These are phyloP conservation scores for Micrasema longulum DNA, from an alignment of 1,140 invertebrate genomes.

Conservation along the genomic window DNA sequence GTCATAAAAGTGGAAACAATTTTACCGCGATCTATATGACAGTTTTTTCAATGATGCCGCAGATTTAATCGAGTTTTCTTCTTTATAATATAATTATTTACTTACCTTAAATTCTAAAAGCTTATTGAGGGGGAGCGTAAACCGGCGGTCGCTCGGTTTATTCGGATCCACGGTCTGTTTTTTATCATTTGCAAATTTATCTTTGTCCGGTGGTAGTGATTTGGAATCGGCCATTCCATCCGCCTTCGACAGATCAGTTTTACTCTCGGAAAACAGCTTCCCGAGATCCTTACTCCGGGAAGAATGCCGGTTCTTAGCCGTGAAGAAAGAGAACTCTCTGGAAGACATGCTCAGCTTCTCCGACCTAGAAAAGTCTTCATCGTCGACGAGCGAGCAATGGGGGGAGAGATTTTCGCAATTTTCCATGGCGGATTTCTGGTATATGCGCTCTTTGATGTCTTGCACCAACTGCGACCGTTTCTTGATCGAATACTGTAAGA, in stretches of 20 bases:
- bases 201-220: conserved; percentile 37
- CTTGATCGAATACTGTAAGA: conserved; percentile 66
- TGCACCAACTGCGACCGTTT: conserved; percentile 64
- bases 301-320: conserved; percentile 44
- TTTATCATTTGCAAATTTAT: neutral
- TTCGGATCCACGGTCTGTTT: neutral
- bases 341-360: conserved; percentile 49
- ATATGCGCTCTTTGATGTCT: conserved; percentile 65
- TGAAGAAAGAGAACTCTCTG: conserved; percentile 47
- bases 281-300: conserved; percentile 42
- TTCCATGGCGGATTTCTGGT: conserved; percentile 63
- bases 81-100: neutral
- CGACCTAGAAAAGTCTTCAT: conserved; percentile 51
- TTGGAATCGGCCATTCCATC: neutral
- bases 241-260: conserved; percentile 3
- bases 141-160: conserved; percentile 31
- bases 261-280: conserved; percentile 41
- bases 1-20: no score
- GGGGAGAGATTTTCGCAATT: conserved; percentile 56
- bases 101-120: conserved; percentile 49
- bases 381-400: conserved; percentile 10
- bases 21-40: no score
- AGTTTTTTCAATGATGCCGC: no score
- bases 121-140: conserved; percentile 48
- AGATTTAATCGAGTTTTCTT: no score